A percentile compares a stretch with the other conserved stretches of the same genome.
Evolutionary conservation across 2,797 vertebrate species (phyloP).

Genomic region (Cryptoblepharus egeriae): DNA sequence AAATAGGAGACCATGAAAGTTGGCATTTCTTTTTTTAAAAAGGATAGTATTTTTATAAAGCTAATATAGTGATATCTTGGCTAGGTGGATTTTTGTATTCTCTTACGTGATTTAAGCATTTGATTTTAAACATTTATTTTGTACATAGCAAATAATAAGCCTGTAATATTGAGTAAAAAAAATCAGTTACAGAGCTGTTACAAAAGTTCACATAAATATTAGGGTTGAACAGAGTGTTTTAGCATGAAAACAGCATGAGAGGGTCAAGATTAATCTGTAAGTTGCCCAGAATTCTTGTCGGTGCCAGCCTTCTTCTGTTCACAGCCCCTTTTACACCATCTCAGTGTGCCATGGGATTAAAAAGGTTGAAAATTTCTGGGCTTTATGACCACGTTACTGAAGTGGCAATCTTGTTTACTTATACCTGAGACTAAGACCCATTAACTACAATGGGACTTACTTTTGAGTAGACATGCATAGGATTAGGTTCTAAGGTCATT

Average conservation of each 20-base stretch:
- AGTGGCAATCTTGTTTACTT: too few relatives aligned
- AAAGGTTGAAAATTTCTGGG: too few relatives aligned
- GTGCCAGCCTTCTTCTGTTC: too few relatives aligned
- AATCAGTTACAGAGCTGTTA: neutral
- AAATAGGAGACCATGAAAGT: conserved; percentile 13
- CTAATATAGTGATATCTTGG: conserved; percentile 14
- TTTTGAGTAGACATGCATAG: too few relatives aligned
- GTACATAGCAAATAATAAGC: neutral
- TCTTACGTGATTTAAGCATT: neutral
- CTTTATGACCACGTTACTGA: too few relatives aligned
- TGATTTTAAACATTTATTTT: conserved; percentile 13
- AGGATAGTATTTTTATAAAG: conserved; percentile 12
- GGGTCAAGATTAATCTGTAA: too few relatives aligned
- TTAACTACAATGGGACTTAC: too few relatives aligned
- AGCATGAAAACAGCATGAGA: too few relatives aligned
- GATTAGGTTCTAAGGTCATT: too few relatives aligned
- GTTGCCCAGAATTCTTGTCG: too few relatives aligned
- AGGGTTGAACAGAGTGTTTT: neutral
- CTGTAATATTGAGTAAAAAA: neutral
- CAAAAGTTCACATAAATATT: neutral
- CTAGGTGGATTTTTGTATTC: conserved; percentile 37
- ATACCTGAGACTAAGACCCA: too few relatives aligned
- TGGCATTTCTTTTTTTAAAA: conserved; percentile 36
- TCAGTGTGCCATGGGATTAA: too few relatives aligned
- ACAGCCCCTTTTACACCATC: neutral